Evolutionary conservation across 2,888 invertebrate species (phyloP).

Genomic region (Neelides folsomi): DNA sequence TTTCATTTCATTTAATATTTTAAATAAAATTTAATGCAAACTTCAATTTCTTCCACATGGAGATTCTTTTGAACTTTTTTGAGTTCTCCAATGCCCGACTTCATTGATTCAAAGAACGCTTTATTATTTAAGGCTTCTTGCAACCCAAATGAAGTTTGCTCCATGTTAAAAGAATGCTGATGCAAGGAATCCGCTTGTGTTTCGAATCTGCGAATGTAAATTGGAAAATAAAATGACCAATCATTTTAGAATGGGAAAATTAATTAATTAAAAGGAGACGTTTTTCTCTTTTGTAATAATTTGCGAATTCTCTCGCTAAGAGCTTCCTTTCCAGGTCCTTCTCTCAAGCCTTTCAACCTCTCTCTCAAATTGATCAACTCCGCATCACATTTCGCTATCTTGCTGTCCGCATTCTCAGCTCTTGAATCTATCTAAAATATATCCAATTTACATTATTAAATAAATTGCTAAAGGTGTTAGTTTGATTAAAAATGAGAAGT

Average conservation of each 20-base stretch:
- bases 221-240: no score
- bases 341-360: constrained; percentile 96
- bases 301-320: constrained; percentile 93
- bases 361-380: constrained; percentile 92
- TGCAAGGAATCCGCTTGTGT: constrained; percentile 13
- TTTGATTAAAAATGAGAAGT: no score
- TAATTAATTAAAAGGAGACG: not conserved
- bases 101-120: constrained; percentile 17
- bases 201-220: constrained; percentile 8
- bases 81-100: constrained; percentile 12
- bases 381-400: constrained; percentile 69
- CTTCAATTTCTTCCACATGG: constrained; percentile 14
- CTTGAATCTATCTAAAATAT: constrained; percentile 66
- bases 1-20: no score
- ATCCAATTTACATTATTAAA: not conserved
- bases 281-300: constrained; percentile 62
- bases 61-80: constrained; percentile 18
- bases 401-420: constrained; percentile 85
- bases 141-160: constrained; percentile 5
- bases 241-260: not conserved
- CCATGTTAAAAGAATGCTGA: constrained; percentile 20
- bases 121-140: constrained; percentile 24
- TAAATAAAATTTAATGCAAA: constrained; percentile 2
- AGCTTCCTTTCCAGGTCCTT: constrained; percentile 91
- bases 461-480: no score